These are phyloP conservation scores for Eleutherodactylus coqui DNA, from an alignment of 2,797 vertebrate genomes.

Conservation along the genomic window DNA sequence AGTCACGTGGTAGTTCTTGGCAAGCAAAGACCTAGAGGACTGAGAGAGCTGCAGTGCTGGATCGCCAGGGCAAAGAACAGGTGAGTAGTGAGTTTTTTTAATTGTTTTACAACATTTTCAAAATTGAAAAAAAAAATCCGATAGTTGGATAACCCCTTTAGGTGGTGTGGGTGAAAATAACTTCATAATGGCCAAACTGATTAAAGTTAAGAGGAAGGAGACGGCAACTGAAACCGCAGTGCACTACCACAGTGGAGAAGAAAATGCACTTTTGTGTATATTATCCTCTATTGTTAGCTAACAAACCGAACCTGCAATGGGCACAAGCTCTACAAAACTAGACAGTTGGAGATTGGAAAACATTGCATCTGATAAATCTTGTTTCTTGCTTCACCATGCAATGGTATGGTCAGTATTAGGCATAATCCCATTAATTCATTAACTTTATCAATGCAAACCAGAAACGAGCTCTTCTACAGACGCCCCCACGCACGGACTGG, in stretches of 20 bases:
- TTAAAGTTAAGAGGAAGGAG: not conserved
- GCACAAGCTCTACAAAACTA: not conserved
- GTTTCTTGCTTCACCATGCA: not conserved
- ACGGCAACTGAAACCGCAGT: not conserved
- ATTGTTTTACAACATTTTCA: too few species aligned
- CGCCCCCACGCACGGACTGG: too few species aligned
- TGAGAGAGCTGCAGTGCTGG: too few species aligned
- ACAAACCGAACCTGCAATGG: not conserved
- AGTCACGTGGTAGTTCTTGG: too few species aligned
- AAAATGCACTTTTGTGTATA: not conserved
- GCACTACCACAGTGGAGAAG: not conserved
- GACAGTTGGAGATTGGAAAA: not conserved
- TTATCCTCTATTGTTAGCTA: not conserved
- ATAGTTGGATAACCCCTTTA: not conserved
- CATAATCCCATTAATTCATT: not conserved
- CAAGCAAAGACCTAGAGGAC: too few species aligned
- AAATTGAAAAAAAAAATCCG: too few species aligned
- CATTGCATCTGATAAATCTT: not conserved
- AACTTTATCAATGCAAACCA: too few species aligned
- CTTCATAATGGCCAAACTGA: not conserved
- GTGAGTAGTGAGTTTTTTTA: too few species aligned
- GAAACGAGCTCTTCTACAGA: too few species aligned
- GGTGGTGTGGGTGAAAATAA: not conserved
- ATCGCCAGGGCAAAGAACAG: too few species aligned
- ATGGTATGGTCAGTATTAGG: not conserved